Base-by-base conservation (phyloP, 2,797 vertebrate genomes). In the Sternarchorhynchus goeldii region DNA sequence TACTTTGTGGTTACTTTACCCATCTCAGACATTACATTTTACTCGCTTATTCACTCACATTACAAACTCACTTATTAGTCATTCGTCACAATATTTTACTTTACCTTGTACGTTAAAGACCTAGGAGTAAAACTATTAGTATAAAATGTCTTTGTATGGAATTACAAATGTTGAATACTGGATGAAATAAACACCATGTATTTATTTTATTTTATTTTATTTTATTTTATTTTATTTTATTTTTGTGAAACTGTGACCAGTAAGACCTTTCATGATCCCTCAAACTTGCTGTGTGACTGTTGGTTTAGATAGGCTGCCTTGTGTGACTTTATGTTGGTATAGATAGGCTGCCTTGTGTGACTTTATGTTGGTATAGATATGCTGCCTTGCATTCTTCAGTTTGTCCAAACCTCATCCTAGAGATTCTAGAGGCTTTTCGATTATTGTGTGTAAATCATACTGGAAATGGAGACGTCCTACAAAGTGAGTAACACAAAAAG, bases 51-150 rank as follows among this genome's bases (percentile, higher is more conserved):
- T 0, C 14, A 67, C 50, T 72, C 16, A 73, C 39, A 74, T 63
- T 45, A 29, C 58, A 2, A 6, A 65, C 53, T 67, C 63, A 59
- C 57, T 65, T 72, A 73, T 66, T 77, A 75, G 31, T 21, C 34
- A 75, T 20, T 67, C 69, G 18, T 76, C 12, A n/a, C n/a, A 29
- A n/a, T 72, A 21, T 74, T 69, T 79, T 18, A 32, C 76, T 81
- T 77, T 64, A 53, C 69, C 77, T 79, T 64, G 10, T n/a, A 79
- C 69, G 60, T 77, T 73, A 73, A 84, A 73, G 73, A 1, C 59
- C 3, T 60, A 39, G 21, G 10, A 29, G 14, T 20, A 68, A 8
- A 76, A 21, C 18, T 73, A 36, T 58, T 50, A 34, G 72, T 55
- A 60, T 75, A 58, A 75, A 32, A 20, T 73, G 41, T 45, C 8